Evolutionary conservation across 2,888 invertebrate genomes (phyloP).

Genomic region (Alentia gelatinosa): DNA sequence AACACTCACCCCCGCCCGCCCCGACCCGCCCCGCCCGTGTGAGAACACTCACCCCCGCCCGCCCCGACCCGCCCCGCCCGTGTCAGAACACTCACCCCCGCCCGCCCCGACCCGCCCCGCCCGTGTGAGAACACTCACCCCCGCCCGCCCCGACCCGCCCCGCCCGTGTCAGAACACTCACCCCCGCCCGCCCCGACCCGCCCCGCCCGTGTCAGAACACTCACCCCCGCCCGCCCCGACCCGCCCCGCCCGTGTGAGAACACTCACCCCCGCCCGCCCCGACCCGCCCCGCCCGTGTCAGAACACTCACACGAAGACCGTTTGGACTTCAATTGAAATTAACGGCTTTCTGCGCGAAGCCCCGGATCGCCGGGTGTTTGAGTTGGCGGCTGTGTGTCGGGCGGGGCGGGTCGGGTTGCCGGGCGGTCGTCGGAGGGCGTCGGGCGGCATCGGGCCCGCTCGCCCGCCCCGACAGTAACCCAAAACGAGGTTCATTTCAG

Average conservation of each 20-base stretch:
- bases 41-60: neutral
- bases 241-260: neutral
- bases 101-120: neutral
- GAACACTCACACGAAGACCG: neutral
- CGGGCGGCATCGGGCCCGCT: neutral
- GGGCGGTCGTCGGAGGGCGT: neutral
- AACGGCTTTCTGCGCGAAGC: conserved; percentile 1
- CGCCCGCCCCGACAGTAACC: conserved; percentile 33
- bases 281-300: neutral
- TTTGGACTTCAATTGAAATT: conserved; percentile 48
- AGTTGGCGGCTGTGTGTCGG: neutral
- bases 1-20: neutral
- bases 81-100: neutral
- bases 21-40: neutral
- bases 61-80: too few relatives aligned
- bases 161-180: neutral
- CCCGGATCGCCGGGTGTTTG: conserved; percentile 23
- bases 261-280: neutral
- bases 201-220: neutral
- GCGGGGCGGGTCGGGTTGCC: neutral
- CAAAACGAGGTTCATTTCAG: neutral
- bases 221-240: neutral
- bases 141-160: neutral
- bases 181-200: neutral
- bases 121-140: neutral